Base-by-base conservation (phyloP, 2,113 vertebrate genomes). In the Myotis davidii region DNA sequence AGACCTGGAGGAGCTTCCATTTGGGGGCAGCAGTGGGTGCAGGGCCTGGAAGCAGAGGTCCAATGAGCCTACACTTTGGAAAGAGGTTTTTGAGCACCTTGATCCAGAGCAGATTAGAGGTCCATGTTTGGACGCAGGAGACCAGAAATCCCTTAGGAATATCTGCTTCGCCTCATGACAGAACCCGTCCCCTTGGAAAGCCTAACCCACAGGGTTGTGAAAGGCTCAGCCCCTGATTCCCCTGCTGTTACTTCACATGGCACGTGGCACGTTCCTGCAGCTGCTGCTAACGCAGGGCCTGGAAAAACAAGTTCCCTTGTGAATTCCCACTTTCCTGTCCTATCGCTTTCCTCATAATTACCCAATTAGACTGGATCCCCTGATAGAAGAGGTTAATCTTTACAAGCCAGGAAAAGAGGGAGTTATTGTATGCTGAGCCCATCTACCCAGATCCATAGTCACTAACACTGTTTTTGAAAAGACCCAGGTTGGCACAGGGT, bases 351-450 rank as follows among this genome's bases (percentile, higher is more conserved):
- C 70, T 93, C 12, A 82, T 11, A 70, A 88, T 56, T 65, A 86
- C 29, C 4, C 39, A 37, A 72, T 74, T 17, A 69, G 90, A 3
- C 65, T 3, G 90, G 61, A 9, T 5, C 95, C 94, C 96, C 21
- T 79, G 96, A 87, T 90, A 74, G 61, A 56, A 37, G 42, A 85
- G 90, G 92, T 97, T 97, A 94, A 98, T 96, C 85, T 94, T 96
- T 39, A 96, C 39, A 1, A 70, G 88, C 65, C 77, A 48, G 73
- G 93, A 79, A 59, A 56, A 88, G 61, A 96, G 37, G 37, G 79
- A 37, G 9, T 9, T 6, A 73, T 0, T 54, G 83, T 37, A 37
- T 4, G 70, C 61, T 67, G 3, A 54, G 42, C 42, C 64, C 77
- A 25, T 82, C 97, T 91, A 90, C 92, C 94, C 54, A 32, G 2